phyloP scores from a whole-genome alignment of 2,888 invertebrate genomes.

The Agelastica alni region DNA sequence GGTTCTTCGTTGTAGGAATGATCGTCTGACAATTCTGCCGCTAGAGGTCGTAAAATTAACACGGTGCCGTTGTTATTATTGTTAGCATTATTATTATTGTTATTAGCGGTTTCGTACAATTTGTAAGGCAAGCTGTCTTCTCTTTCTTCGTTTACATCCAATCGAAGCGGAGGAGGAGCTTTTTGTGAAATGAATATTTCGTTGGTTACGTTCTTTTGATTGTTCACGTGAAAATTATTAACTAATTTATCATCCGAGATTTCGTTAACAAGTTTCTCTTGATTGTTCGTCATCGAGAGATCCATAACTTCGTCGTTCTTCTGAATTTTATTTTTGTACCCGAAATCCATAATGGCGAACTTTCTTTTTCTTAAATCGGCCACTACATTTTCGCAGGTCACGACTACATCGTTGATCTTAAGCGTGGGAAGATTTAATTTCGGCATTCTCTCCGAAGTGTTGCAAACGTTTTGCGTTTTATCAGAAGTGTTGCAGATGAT shows the following conservation, averaged over 20 bases:
- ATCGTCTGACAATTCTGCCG: constrained; percentile 17
- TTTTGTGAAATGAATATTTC: constrained; percentile 26
- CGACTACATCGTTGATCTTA: constrained; percentile 44
- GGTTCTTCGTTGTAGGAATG: constrained; percentile 23
- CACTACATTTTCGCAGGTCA: constrained; percentile 29
- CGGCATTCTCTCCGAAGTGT: constrained; percentile 7
- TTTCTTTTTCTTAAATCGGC: constrained; percentile 34
- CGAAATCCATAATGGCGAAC: constrained; percentile 22
- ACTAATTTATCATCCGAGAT: not conserved
- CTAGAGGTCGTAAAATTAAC: constrained; percentile 25
- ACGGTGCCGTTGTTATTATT: constrained; percentile 27
- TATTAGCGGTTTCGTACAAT: constrained; percentile 14
- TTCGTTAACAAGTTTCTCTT: constrained; percentile 24
- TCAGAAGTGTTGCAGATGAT: constrained; percentile 14
- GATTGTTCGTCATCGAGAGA: constrained; percentile 42
- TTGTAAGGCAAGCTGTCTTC: constrained; percentile 14
- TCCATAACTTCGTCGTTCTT: constrained; percentile 54
- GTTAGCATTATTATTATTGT: too few relatives aligned
- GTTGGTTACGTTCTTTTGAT: constrained; percentile 25
- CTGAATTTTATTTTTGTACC: constrained; percentile 41
- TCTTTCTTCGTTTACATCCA: constrained; percentile 21
- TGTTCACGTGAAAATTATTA: constrained; percentile 9
- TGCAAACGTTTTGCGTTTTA: constrained; percentile 17
- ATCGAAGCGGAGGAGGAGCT: constrained; percentile 6
- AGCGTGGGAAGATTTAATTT: constrained; percentile 37